Percentiles rank a stretch among this genome's conserved stretches.
These are phyloP conservation scores for Pachydiplax longipennis DNA, from an alignment of 2,888 invertebrate species.

Conservation along the genomic window DNA sequence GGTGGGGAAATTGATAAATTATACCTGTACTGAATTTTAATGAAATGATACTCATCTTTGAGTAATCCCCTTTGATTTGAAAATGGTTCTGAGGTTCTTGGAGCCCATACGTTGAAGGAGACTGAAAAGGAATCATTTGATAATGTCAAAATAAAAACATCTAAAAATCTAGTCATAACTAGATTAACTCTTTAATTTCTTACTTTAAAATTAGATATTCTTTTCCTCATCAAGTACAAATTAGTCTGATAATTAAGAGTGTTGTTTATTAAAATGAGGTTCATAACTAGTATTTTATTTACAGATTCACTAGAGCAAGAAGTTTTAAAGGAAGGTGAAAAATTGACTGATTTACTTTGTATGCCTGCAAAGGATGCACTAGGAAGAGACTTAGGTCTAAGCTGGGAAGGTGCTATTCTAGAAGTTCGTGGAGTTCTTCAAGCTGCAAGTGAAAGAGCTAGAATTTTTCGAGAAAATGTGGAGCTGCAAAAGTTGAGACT, in stretches of 20 bases:
- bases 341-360: conserved; percentile 77
- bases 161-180: too few relatives aligned
- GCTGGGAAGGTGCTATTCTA: conserved; percentile 75
- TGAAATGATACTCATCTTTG: too few relatives aligned
- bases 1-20: conserved; percentile 60
- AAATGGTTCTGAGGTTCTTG: neutral
- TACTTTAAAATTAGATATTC: too few relatives aligned
- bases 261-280: neutral
- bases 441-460: conserved; percentile 72
- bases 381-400: conserved; percentile 72
- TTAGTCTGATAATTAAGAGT: too few relatives aligned
- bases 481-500: conserved; percentile 78
- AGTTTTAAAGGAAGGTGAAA: conserved; percentile 76
- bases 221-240: too few relatives aligned
- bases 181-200: too few relatives aligned
- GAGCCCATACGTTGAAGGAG: neutral
- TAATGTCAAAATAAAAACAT: too few relatives aligned
- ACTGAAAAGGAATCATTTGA: neutral
- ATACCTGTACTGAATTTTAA: too few relatives aligned
- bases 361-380: conserved; percentile 81
- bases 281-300: neutral
- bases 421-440: conserved; percentile 76
- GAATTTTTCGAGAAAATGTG: conserved; percentile 76
- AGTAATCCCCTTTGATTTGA: too few relatives aligned
- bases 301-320: conserved; percentile 73